phyloP scores from a whole-genome alignment of 2,113 vertebrate species.

The Mirza zaza region DNA sequence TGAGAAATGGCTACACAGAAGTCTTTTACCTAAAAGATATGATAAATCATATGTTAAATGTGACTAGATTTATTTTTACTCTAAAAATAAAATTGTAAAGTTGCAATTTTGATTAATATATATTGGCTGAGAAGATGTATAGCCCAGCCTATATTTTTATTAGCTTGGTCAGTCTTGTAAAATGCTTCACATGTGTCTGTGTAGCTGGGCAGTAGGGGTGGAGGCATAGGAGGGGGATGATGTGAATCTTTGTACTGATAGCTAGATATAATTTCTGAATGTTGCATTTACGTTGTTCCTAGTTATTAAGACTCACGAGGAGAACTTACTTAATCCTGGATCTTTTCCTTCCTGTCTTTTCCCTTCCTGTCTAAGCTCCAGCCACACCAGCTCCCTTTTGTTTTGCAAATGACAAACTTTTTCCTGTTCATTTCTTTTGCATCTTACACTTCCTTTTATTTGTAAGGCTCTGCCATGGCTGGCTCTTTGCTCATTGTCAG shows the following conservation, averaged over 20 bases:
- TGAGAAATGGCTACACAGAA: slow-evolving; percentile 12
- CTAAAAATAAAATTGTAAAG: slow-evolving; percentile 44
- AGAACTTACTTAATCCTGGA: not conserved
- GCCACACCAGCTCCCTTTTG: not conserved
- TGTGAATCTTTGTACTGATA: not conserved
- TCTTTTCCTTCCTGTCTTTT: not conserved
- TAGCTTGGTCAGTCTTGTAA: not conserved
- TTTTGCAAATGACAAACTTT: not conserved
- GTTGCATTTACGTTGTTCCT: not conserved
- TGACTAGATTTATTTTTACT: not conserved
- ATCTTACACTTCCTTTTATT: rapidly evolving
- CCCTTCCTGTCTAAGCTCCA: not conserved
- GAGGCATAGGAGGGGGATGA: not conserved
- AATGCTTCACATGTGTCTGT: not conserved
- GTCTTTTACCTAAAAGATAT: not conserved
- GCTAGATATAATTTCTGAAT: not conserved
- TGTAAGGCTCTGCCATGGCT: rapidly evolving
- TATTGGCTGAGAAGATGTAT: not conserved
- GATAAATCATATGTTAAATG: not conserved
- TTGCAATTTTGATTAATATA: not conserved
- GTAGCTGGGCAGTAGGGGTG: not conserved
- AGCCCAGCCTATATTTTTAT: not conserved
- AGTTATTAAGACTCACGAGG: not conserved
- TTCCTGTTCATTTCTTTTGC: not conserved
- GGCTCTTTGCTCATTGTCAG: not conserved